Evolutionary conservation across 2,888 invertebrate species (phyloP), one percentile per base, ranked within the genome.

Genomic region (Tetropium fuscum): DNA sequence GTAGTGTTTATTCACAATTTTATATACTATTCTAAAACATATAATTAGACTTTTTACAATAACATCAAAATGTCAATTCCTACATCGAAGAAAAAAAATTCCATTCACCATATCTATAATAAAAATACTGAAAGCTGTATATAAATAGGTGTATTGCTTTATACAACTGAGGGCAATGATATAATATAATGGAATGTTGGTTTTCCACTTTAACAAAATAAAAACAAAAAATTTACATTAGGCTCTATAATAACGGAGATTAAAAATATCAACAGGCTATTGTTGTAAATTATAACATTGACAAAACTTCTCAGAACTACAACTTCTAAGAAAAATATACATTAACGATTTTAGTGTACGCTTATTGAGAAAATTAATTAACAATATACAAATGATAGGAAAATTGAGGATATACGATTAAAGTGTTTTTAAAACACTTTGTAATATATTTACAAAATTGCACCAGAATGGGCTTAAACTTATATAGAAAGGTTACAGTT

Each of bases 171-270:
- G 66, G 65, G 69, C 66, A 72, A 71, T 68, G 66, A 70, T 69
- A 74, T 63, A 67, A 66, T 71, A n/a, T 34, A 34, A 71, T 74
- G 74, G 74, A 74, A 74, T 74, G 74, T 73, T 65, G 61, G 68
- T 48, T 69, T 70, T 70, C 69, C 71, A 73, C 68, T 56, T 67
- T 61, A 40, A 58, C 47, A 63, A 25, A 25, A 45, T 32, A 43
- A 38, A 44, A 38, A 34, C 48, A 59, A 53, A 63, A 51, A 62
- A 58, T 41, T 41, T 54, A 58, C 44, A 58, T 58, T 62, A 62
- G 63, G 69, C 69, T 63, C n/a, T n/a, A n/a, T n/a, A 59, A 53
- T 32, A 58, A 63, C 48, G 34, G 40, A 51, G 49, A 56, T 54
- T 53, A 60, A 62, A 60, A 65, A 67, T 64, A 62, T 67, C 66